Base-by-base conservation (phyloP, 2,113 vertebrate genomes). In the Eretmochelys imbricata region DNA sequence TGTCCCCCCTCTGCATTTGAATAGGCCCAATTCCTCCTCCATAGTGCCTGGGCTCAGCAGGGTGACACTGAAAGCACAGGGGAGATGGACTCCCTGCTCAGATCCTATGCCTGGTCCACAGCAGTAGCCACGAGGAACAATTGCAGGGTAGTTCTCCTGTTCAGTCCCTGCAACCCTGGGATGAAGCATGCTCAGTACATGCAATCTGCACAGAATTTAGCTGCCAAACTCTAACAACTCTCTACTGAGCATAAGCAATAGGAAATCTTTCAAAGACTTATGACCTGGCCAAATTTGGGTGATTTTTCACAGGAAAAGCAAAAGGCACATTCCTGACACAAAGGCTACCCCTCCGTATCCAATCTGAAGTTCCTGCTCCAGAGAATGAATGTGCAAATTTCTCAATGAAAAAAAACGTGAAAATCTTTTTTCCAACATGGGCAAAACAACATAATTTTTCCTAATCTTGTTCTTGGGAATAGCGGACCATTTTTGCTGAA, bases 111-210 rank as follows among this genome's bases (percentile, higher is more conserved):
- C 49, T 35, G 12, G 49, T 19, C n/a, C 13, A 51, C 48, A 16
- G 35, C 4, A 20, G 24, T 24, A 12, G 42, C 75, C 42, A 78
- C 55, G 27, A 62, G 50, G 38, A 27, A 6, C 49, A 35, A 65
- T 20, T 16, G 29, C 53, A 48, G 22, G 13, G 42, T 22, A n/a
- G 31, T n/a, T 59, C 13, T 5, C 20, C 35, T n/a, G 31, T 17
- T 49, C 46, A 79, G 31, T 46, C 51, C 20, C 5, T 8, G 46
- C 9, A 49, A 29, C 31, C n/a, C 14, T 13, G 75, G 55, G 46
- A 12, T 3, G 3, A 55, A 49, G 48, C 12, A 9, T 0, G 42
- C 5, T 3, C 2, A 2, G 55, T 81, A 17, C 0, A 0, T 81
- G 24, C 86, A 88, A 29, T 62, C 59, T 62, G 59, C 29, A 62